These are phyloP conservation scores for Planiliza haematocheilus DNA, from an alignment of 2,113 vertebrate genomes.

Conservation along the genomic window DNA sequence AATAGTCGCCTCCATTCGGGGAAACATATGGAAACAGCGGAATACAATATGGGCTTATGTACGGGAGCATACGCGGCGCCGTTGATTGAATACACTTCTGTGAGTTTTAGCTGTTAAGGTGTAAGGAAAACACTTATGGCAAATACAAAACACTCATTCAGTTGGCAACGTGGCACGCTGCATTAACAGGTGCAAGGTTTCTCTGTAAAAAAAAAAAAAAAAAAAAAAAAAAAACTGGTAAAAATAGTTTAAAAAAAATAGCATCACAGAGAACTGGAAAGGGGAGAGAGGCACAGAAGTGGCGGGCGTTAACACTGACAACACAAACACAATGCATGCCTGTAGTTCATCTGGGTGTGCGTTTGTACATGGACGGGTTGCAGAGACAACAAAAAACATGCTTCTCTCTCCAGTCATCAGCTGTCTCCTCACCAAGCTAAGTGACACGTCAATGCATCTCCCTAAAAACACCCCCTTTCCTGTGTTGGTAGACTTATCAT, in stretches of 20 bases:
- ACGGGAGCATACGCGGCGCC: constrained; percentile 31
- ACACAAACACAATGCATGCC: constrained; percentile 12
- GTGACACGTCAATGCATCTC: neutral
- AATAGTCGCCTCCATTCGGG: constrained; percentile 48
- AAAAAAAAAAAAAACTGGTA: neutral
- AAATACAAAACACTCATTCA: constrained; percentile 44
- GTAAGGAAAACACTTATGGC: constrained; percentile 49
- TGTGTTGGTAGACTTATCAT: neutral
- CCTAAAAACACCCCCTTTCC: neutral
- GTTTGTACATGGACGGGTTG: neutral
- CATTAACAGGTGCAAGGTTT: neutral
- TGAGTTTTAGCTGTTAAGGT: constrained; percentile 29
- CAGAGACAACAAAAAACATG: neutral
- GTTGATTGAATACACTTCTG: constrained; percentile 32
- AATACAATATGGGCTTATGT: constrained; percentile 47
- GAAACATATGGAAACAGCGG: constrained; percentile 25
- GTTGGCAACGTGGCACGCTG: neutral
- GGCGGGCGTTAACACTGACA: constrained; percentile 15
- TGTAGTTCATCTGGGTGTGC: constrained; percentile 16
- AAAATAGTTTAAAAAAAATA: neutral
- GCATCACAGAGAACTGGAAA: neutral
- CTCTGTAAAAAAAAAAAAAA: constrained; percentile 1
- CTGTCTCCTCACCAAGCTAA: constrained; percentile 15
- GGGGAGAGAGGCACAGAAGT: constrained; percentile 4
- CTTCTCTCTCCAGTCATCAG: neutral